A percentile compares a stretch with the other conserved stretches of the same genome.
Evolutionary conservation across 2,797 vertebrate genomes (phyloP).

Genomic region (Notolabrus celidotus): DNA sequence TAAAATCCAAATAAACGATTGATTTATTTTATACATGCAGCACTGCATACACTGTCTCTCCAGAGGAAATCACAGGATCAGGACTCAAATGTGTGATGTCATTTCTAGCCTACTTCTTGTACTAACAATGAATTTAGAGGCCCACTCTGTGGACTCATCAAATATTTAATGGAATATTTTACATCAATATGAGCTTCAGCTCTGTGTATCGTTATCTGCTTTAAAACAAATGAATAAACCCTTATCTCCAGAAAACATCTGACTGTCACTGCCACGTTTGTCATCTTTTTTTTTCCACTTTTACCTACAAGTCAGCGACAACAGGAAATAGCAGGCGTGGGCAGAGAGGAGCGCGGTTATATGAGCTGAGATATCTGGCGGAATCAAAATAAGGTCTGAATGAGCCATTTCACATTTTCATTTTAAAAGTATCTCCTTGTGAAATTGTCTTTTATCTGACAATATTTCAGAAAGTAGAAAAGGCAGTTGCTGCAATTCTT

Average conservation of each 20-base stretch:
- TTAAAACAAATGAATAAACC: constrained; percentile 58
- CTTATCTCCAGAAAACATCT: constrained; percentile 51
- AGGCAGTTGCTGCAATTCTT: neutral
- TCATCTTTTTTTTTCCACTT: constrained; percentile 36
- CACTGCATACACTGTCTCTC: constrained; percentile 22
- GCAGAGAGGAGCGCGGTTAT: neutral
- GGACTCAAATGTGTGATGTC: constrained; percentile 37
- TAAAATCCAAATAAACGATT: neutral
- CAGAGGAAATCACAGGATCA: constrained; percentile 31
- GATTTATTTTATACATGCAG: neutral
- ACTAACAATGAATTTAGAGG: constrained; percentile 50
- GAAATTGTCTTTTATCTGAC: neutral
- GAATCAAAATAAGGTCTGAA: constrained; percentile 32
- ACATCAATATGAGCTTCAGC: constrained; percentile 46
- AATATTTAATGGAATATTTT: constrained; percentile 65
- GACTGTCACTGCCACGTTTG: constrained; percentile 37
- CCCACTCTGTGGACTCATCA: constrained; percentile 58
- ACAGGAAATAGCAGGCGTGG: constrained; percentile 16
- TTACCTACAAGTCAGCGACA: constrained; percentile 37
- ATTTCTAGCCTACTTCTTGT: constrained; percentile 60
- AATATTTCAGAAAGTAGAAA: constrained; percentile 7
- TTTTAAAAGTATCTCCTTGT: constrained; percentile 9
- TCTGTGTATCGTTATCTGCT: constrained; percentile 44
- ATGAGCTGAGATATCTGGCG: constrained; percentile 26
- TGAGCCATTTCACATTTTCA: constrained; percentile 21